Evolutionary conservation across 2,797 vertebrate species (phyloP).

Genomic region (Spinus olivaceus): DNA sequence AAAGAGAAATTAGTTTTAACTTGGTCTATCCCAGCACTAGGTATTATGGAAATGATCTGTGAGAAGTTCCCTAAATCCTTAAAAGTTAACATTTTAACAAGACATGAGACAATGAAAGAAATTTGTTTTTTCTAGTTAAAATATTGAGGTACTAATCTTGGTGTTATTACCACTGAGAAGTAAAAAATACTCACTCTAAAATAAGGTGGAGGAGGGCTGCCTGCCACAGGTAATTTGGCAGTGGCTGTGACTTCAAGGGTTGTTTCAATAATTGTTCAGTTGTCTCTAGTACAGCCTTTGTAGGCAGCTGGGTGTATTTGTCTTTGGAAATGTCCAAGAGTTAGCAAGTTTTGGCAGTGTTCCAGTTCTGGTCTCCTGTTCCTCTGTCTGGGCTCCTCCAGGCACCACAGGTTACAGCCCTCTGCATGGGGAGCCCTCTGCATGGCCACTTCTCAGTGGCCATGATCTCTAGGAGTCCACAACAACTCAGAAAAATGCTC

Average conservation of each 20-base stretch:
- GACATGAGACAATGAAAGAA: background rate
- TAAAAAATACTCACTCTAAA: background rate
- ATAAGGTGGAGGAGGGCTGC: background rate
- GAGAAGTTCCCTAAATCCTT: background rate
- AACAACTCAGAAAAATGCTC: background rate
- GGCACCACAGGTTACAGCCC: rapidly evolving
- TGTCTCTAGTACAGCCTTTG: background rate
- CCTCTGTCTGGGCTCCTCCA: background rate
- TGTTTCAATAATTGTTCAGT: background rate
- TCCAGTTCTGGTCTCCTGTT: background rate
- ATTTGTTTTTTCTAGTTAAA: background rate
- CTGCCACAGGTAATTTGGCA: background rate
- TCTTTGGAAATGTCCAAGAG: background rate
- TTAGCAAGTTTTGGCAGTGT: background rate
- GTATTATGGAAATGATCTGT: background rate
- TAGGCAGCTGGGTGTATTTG: background rate
- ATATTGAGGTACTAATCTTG: background rate
- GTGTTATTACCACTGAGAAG: background rate
- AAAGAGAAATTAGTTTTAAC: background rate
- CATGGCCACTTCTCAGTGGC: rapidly evolving
- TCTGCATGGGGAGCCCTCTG: rapidly evolving
- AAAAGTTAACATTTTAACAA: background rate
- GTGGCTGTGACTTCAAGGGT: background rate
- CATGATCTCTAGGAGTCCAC: background rate
- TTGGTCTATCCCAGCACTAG: background rate